phyloP scores from a whole-genome alignment of 2,113 vertebrate species.

The Marmota monax region DNA sequence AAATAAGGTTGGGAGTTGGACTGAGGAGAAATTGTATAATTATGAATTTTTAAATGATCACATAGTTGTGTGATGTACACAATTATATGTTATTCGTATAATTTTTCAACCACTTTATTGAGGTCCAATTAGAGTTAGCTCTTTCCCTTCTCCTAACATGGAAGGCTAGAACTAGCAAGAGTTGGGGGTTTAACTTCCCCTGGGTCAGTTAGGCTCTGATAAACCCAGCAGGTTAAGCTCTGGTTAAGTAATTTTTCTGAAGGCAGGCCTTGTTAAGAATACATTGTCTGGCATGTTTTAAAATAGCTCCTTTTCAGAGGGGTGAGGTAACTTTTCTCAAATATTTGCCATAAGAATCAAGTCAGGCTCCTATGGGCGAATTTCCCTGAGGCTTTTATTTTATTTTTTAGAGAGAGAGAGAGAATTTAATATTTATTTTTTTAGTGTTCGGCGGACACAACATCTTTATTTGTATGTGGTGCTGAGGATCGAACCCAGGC shows the following conservation, averaged over 20 bases:
- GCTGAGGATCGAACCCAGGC: no score
- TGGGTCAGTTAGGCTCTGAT: not conserved
- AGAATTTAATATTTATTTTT: no score
- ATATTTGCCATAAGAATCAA: not conserved
- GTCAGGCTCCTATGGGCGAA: not conserved
- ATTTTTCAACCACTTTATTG: slow-evolving; percentile 2
- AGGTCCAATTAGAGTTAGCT: not conserved
- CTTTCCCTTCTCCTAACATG: not conserved
- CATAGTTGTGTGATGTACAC: not conserved
- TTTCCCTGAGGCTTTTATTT: not conserved
- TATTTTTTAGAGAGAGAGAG: no score
- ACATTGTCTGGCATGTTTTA: not conserved
- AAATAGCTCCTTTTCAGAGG: not conserved
- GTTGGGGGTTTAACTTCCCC: not conserved
- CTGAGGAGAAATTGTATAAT: not conserved
- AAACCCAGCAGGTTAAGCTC: not conserved
- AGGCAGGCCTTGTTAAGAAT: not conserved
- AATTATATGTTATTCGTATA: slow-evolving; percentile 20
- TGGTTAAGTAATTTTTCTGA: not conserved
- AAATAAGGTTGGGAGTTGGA: slow-evolving; percentile 22
- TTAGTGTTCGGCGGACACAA: no score
- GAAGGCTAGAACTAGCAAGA: not conserved
- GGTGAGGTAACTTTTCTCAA: not conserved
- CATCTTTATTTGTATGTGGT: no score
- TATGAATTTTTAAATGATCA: slow-evolving; percentile 56